A percentile compares a stretch with the other conserved stretches of the same genome.
Evolutionary conservation across 2,888 invertebrate species (phyloP).

Genomic region (Tryphoninae sp.): DNA sequence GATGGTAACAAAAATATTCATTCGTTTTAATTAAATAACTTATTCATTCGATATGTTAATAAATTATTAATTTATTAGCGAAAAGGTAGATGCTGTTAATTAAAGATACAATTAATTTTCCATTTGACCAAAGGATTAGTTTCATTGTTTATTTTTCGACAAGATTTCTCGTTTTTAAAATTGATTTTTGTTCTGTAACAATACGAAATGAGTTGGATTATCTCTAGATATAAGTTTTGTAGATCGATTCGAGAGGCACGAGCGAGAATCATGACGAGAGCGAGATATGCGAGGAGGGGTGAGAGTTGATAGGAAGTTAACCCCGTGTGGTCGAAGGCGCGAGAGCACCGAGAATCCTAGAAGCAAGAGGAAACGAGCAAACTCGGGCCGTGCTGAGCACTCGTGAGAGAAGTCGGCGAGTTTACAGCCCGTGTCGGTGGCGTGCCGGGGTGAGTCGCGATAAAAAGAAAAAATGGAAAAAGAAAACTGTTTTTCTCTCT

Average conservation of each 20-base stretch:
- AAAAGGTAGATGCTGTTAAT: too few relatives aligned
- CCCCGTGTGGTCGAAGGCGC: conserved; percentile 44
- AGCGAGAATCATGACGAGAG: conserved; percentile 24
- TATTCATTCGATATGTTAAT: too few relatives aligned
- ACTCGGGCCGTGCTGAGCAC: not conserved
- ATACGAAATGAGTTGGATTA: conserved; percentile 7
- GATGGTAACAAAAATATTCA: not conserved
- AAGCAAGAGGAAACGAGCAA: conserved; percentile 40
- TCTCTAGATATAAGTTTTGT: conserved; percentile 25
- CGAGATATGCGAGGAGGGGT: not conserved
- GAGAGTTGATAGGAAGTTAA: conserved; percentile 60
- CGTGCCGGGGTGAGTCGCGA: conserved; percentile 70
- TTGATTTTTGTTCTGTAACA: too few relatives aligned
- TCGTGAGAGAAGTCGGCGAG: conserved; percentile 67
- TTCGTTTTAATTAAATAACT: not conserved
- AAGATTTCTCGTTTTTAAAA: too few relatives aligned
- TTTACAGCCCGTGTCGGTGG: conserved; percentile 75
- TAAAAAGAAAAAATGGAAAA: conserved; percentile 66
- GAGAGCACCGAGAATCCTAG: conserved; percentile 1
- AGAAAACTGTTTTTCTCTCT: conserved; percentile 67
- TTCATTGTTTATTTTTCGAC: too few relatives aligned
- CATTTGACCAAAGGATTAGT: too few relatives aligned
- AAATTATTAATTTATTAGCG: too few relatives aligned
- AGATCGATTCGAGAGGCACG: conserved; percentile 37
- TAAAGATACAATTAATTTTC: too few relatives aligned